phyloP scores from a whole-genome alignment of 2,888 invertebrate genomes.

The Mesorhabditis spiculigera region DNA sequence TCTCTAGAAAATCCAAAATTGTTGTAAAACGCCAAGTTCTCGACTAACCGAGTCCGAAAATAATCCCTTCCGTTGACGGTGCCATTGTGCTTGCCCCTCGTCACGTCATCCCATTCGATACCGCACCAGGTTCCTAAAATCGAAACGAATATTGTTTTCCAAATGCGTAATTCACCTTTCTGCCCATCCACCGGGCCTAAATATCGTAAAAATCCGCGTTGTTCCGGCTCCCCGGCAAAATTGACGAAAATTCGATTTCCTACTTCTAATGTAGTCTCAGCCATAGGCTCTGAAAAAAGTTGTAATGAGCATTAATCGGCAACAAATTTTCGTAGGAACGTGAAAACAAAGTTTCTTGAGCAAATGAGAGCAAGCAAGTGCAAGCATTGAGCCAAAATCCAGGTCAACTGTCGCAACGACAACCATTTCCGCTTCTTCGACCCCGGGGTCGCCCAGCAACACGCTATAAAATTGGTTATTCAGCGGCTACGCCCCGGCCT shows the following conservation, averaged over 20 bases:
- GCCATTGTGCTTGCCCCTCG: constrained; percentile 87
- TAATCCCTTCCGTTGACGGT: constrained; percentile 76
- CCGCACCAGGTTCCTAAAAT: constrained; percentile 73
- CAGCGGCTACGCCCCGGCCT: too few relatives aligned
- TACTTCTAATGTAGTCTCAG: constrained; percentile 15
- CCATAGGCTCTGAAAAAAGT: too few relatives aligned
- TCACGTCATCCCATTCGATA: constrained; percentile 89
- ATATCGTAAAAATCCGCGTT: constrained; percentile 66
- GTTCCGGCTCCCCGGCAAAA: constrained; percentile 11
- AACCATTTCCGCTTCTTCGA: too few relatives aligned
- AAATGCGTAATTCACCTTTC: constrained; percentile 11
- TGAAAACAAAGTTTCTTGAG: neutral
- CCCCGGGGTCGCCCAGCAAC: too few relatives aligned
- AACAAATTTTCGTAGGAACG: too few relatives aligned
- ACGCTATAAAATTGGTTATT: too few relatives aligned
- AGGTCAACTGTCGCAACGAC: too few relatives aligned
- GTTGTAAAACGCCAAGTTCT: neutral
- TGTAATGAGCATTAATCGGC: too few relatives aligned
- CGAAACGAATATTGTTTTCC: too few relatives aligned
- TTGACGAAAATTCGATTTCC: constrained; percentile 17
- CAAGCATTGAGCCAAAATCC: neutral
- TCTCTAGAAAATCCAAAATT: constrained; percentile 9
- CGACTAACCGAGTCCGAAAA: constrained; percentile 66
- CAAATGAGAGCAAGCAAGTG: neutral
- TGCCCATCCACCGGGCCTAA: constrained; percentile 73